These are phyloP conservation scores for Dipodomys spectabilis DNA, from an alignment of 2,113 vertebrate genomes.

Conservation along the genomic window DNA sequence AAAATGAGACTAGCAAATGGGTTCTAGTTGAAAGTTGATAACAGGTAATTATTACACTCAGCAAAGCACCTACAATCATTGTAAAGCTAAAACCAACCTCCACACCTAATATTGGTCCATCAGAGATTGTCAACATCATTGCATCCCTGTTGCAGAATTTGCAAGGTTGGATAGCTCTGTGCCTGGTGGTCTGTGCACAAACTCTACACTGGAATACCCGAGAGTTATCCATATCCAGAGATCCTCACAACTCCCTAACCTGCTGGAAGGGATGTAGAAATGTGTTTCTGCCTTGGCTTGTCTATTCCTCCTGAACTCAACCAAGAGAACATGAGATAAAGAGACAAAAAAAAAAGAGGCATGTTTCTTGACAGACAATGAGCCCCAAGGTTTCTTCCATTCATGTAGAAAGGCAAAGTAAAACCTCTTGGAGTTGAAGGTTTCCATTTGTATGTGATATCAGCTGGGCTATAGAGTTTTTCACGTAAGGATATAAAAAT, in stretches of 20 bases:
- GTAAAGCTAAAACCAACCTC: background rate
- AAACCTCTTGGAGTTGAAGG: background rate
- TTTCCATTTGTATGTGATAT: background rate
- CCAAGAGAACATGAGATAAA: background rate
- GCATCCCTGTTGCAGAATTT: background rate
- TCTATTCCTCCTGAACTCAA: background rate
- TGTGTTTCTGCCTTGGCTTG: background rate
- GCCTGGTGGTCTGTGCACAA: background rate
- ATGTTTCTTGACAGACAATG: background rate
- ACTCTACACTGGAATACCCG: background rate
- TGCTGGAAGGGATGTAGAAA: too few relatives aligned
- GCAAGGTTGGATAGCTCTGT: background rate
- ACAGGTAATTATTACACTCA: background rate
- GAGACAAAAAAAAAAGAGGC: background rate
- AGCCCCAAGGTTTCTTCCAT: background rate
- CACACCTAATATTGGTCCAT: background rate
- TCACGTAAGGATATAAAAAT: background rate
- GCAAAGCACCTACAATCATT: slow-evolving; percentile 14
- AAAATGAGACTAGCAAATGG: slow-evolving; percentile 43
- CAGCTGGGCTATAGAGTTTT: background rate
- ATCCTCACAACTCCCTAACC: too few relatives aligned
- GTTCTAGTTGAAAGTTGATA: slow-evolving; percentile 7
- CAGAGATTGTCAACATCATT: background rate
- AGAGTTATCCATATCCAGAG: background rate
- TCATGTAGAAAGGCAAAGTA: slow-evolving; percentile 16